Percentiles rank a stretch among this genome's conserved stretches.
Conservation (phyloP, 2,113 vertebrate species). For the Laticauda laticaudata region DNA sequence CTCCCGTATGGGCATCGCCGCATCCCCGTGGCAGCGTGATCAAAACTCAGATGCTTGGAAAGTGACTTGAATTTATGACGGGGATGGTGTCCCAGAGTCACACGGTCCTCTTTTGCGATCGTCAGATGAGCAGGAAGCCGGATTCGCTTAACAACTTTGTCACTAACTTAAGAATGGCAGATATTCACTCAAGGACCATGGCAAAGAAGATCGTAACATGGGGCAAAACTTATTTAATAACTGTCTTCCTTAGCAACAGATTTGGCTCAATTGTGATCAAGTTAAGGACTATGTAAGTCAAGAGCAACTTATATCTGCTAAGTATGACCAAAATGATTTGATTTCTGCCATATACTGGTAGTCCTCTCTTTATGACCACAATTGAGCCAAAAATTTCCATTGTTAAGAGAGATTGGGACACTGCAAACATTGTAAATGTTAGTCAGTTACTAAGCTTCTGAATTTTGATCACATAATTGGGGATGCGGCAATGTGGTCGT, state of each 20-base stretch:
- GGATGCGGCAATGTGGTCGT: too few species aligned
- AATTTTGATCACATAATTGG: background rate
- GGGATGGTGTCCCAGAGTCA: background rate
- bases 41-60: background rate
- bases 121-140: background rate
- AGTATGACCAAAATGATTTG: background rate
- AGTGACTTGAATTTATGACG: background rate
- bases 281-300: background rate
- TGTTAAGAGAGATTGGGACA: background rate
- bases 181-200: background rate
- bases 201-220: too few species aligned
- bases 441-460: background rate
- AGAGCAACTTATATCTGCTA: background rate
- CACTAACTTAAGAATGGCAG: background rate
- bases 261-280: background rate
- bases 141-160: background rate
- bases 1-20: background rate
- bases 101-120: background rate
- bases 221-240: too few species aligned
- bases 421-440: background rate
- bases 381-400: background rate
- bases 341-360: background rate
- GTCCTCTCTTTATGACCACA: background rate
- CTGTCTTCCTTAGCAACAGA: too few species aligned
- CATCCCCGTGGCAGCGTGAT: fast-evolving